Evolutionary conservation across 2,888 invertebrate genomes (phyloP).

Genomic region (Plemyria rubiginata): DNA sequence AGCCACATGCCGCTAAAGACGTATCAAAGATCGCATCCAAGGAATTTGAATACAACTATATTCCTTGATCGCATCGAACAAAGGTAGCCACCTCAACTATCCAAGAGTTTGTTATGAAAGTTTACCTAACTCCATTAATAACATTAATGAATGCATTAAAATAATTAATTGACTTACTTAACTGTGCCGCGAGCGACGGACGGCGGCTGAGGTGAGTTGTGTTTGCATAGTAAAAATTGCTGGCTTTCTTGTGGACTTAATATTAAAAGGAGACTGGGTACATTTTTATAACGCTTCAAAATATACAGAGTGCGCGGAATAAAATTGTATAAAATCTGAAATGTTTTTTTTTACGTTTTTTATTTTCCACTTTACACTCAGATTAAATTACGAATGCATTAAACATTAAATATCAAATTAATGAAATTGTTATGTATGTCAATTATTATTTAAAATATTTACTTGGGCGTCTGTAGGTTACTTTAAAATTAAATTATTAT

Average conservation of each 20-base stretch:
- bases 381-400: too few species aligned
- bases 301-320: neutral
- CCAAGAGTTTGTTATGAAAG: constrained; percentile 51
- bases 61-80: neutral
- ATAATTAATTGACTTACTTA: constrained; percentile 73
- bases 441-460: too few species aligned
- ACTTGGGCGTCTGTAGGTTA: too few species aligned
- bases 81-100: constrained; percentile 43
- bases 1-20: neutral
- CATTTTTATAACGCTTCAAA: neutral
- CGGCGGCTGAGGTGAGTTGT: constrained; percentile 49
- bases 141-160: constrained; percentile 75
- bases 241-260: constrained; percentile 11
- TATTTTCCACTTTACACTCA: too few species aligned
- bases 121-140: constrained; percentile 75
- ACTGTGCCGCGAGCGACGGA: constrained; percentile 59
- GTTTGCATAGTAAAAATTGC: constrained; percentile 31
- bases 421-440: too few species aligned
- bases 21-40: neutral
- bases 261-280: constrained; percentile 5
- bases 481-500: too few species aligned
- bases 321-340: neutral
- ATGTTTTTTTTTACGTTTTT: neutral
- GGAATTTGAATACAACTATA: too few species aligned
- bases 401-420: too few species aligned